Percentiles rank a stretch among this genome's conserved stretches.
Conservation (phyloP, 2,113 vertebrate species). For the Oncorhynchus gorbuscha region DNA sequence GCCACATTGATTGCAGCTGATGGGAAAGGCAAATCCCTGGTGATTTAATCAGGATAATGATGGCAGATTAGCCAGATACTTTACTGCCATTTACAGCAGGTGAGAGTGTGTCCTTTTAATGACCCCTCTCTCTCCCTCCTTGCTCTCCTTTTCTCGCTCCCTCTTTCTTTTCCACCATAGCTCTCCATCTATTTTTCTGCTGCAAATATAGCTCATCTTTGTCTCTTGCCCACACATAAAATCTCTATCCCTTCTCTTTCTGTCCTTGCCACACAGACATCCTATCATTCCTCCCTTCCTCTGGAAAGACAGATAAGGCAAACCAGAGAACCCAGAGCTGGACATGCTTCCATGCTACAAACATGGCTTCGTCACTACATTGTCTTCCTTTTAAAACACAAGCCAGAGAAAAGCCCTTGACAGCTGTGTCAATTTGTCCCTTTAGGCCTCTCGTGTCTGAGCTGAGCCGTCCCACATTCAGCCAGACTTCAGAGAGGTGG, state of each 20-base stretch:
- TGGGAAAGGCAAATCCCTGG: conserved; percentile 75
- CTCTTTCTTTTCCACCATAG: conserved; percentile 27
- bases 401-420: conserved; percentile 29
- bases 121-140: conserved; percentile 61
- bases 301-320: conserved; percentile 27
- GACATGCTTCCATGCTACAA: conserved; percentile 6
- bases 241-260: conserved; percentile 8
- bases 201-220: conserved; percentile 46
- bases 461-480: conserved; percentile 26
- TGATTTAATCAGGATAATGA: conserved; percentile 83
- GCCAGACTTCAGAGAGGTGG: conserved; percentile 56
- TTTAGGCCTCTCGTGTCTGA: conserved; percentile 18
- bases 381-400: conserved; percentile 25
- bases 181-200: conserved; percentile 32
- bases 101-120: conserved; percentile 71
- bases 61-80: conserved; percentile 78
- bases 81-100: conserved; percentile 70
- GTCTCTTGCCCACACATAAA: conserved; percentile 32
- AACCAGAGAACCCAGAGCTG: conserved; percentile 29
- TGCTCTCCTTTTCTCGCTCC: conserved; percentile 31
- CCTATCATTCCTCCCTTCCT: neutral
- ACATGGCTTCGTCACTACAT: conserved; percentile 27
- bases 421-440: conserved; percentile 52
- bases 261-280: conserved; percentile 25
- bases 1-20: conserved; percentile 76